Base-by-base conservation (phyloP, 35 echinoderm and acorn worm genomes). In the Strongylocentrotus purpuratus region DNA sequence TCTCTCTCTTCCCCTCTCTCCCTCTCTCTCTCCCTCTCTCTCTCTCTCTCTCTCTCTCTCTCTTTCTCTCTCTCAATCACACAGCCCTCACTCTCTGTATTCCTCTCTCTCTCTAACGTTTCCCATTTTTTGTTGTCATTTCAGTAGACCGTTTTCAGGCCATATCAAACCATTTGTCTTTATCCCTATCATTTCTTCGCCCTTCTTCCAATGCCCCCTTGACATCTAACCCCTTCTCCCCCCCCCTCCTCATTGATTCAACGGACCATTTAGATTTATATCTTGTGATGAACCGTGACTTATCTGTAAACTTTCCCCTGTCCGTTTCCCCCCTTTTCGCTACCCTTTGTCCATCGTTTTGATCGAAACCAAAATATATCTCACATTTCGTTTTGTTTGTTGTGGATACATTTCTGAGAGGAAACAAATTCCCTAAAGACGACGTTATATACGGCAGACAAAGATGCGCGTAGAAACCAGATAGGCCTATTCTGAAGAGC, bases 401-500 rank as follows among this genome's bases (percentile, higher is more conserved):
- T 78, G 65, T 78, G 20, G 65, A 28, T 78, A 78, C 25, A 78
- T 78, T n/a, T 78, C 28, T 78, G 25, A 28, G 20, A 78, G 65
- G 65, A 78, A 78, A 78, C 65, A 78, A 78, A 78, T n/a, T 78
- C 22, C 22, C 65, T 8, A n/a, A 78, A 78, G 65, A 28, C 65
- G 28, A 78, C 65, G 65, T 28, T 78, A n/a, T n/a, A n/a, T n/a
- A 28, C 20, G 65, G 5, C 7, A 28, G 65, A 78, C 65, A 78
- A 78, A 78, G 65, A 18, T 78, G 65, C 15, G 20, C 25, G 87
- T 17, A 89, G 32, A 89, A 89, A 89, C 12, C 33, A 18, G 87
- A 89, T 89, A 85, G 31, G 31, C 70, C 70, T 20, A 89, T 89
- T 89, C 87, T 89, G 45, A 46, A 89, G 87, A 45, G 45, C 35